These are phyloP conservation scores for Hippocampus comes DNA, from an alignment of 2,113 vertebrate genomes.

Conservation along the genomic window DNA sequence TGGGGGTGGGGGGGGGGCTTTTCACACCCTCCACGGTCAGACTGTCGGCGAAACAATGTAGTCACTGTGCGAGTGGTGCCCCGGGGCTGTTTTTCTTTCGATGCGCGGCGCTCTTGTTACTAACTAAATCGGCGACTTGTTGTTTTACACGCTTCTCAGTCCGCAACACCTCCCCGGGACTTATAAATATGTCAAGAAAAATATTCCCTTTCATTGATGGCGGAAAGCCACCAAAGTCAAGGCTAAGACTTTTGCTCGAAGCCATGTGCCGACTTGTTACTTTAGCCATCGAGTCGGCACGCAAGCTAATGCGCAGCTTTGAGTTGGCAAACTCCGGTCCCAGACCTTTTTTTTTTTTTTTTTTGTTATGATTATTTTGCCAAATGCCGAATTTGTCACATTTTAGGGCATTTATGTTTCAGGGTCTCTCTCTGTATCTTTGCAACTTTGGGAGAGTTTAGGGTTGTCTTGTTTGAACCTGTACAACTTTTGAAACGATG, in stretches of 20 bases:
- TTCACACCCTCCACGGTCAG: constrained; percentile 48
- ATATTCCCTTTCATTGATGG: constrained; percentile 49
- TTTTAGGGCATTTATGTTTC: neutral
- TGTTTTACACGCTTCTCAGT: constrained; percentile 51
- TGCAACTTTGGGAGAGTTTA: neutral
- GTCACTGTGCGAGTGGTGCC: constrained; percentile 49
- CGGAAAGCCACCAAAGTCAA: constrained; percentile 23
- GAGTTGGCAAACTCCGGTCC: neutral
- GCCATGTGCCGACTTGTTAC: neutral
- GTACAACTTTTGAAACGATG: neutral
- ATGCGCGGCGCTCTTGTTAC: constrained; percentile 41
- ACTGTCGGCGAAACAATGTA: constrained; percentile 56
- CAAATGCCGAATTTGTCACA: neutral
- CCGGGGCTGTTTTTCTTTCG: constrained; percentile 53
- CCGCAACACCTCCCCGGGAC: constrained; percentile 40
- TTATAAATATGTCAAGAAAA: constrained; percentile 61
- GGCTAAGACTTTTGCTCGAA: constrained; percentile 1
- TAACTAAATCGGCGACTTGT: constrained; percentile 58
- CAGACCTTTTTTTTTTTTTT: neutral
- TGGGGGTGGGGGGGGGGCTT: constrained; percentile 4
- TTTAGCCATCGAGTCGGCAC: neutral
- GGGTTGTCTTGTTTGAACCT: neutral
- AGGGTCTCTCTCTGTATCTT: neutral
- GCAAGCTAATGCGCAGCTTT: neutral
- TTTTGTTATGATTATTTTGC: neutral